These are phyloP conservation scores for Drosophila cognata DNA, from an alignment of 2,888 invertebrate genomes.

Conservation along the genomic window DNA sequence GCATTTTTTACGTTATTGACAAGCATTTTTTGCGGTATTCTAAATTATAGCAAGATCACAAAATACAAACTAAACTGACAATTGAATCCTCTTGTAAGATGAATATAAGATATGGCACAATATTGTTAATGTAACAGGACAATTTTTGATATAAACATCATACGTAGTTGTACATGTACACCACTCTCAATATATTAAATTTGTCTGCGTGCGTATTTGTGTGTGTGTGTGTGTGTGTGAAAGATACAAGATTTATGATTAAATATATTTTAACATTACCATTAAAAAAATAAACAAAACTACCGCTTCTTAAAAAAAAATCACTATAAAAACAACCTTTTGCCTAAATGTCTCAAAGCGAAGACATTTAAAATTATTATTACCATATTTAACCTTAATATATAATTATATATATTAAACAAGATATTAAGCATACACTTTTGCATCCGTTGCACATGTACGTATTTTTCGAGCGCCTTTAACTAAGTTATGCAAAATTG, in stretches of 20 bases:
- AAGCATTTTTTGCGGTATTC: conserved; percentile 37
- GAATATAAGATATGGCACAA: conserved; percentile 28
- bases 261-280: conserved; percentile 60
- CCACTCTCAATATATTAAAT: conserved; percentile 50
- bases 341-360: conserved; percentile 79
- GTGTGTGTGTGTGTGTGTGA: conserved; percentile 23
- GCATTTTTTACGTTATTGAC: conserved; percentile 70
- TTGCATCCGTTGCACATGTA: conserved; percentile 56
- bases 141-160: conserved; percentile 69
- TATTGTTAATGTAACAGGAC: conserved; percentile 46
- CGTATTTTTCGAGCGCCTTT: conserved; percentile 47
- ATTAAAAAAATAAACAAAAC: conserved; percentile 44
- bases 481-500: conserved; percentile 54
- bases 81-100: conserved; percentile 46
- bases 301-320: conserved; percentile 20
- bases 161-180: conserved; percentile 58
- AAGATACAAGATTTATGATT: conserved; percentile 45
- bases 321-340: conserved; percentile 66
- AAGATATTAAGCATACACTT: conserved; percentile 68
- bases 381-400: conserved; percentile 60
- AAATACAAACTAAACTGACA: conserved; percentile 39
- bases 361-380: conserved; percentile 77
- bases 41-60: conserved; percentile 46
- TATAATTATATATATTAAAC: conserved; percentile 55
- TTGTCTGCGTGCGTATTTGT: conserved; percentile 28